Base-by-base conservation (phyloP, 2,888 invertebrate genomes). In the Polietes domitor region DNA sequence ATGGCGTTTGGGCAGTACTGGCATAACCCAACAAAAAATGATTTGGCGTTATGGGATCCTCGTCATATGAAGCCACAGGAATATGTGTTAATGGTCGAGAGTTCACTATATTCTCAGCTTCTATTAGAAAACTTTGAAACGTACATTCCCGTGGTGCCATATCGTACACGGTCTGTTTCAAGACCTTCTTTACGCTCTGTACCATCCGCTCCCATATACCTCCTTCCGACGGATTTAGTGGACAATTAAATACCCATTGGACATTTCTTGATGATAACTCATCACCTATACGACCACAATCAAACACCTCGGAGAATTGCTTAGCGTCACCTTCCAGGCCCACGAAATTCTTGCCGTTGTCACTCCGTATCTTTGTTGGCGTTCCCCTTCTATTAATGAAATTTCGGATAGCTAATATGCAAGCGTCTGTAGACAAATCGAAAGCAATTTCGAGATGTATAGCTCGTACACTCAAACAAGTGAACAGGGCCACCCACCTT, bases 401-500 rank as follows among this genome's bases (percentile, higher is more conserved):
- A n/a, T 77, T 70, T 26, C 77, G 70, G 55, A 71, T 71, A 17
- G 32, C 28, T 26, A 61, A 41, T 47, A 77, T 71, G 61, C 71
- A 77, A 9, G 61, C 77, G 47, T 77, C 47, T 3, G 77, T 71
- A 4, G 77, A 77, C 26, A 77, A 21, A 61, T 71, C 61, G 26
- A 26, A 58, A 0, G 55, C 77, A 15, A 85, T 53, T 58, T 77
- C 77, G 15, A 77, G 58, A 58, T 77, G 70, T 2, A 68, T 41
- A 28, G 65, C 75, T 63, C 86, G 37, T 19, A 80, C 61, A 1
- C 80, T 79, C 24, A 85, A 32, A 50, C 84, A 86, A 0, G 85
- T 86, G 63, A 86, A 85, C 12, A 87, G 65, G 6, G 80, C 81
- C 26, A 82, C 80, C 83, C 86, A 86, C n/a, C 85, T 43, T 86